Conservation (phyloP, 2,113 vertebrate species). For the Tetrao urogallus region DNA sequence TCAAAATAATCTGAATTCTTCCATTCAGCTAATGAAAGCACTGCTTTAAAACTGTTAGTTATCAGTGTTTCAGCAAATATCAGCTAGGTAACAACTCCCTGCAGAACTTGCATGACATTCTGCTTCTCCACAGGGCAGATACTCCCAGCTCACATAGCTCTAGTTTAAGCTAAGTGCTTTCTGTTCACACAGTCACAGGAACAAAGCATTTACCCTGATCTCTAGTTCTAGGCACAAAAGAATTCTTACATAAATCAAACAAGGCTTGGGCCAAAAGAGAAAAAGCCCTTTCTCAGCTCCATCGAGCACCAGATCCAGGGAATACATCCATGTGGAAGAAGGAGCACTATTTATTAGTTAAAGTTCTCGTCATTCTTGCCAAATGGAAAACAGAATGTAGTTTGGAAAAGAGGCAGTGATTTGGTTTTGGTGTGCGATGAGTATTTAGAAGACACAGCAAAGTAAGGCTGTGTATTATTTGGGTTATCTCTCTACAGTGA, state of each 20-base stretch:
- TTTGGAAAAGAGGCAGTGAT: neutral
- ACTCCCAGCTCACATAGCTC: accelerated
- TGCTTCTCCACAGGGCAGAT: accelerated
- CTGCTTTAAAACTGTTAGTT: neutral
- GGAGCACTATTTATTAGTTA: neutral
- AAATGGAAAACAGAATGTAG: neutral
- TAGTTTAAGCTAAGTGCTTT: neutral
- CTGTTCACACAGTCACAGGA: accelerated
- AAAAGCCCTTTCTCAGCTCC: slow-evolving; percentile 47
- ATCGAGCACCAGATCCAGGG: slow-evolving; percentile 40
- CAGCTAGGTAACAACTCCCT: neutral
- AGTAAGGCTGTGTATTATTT: neutral
- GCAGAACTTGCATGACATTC: neutral
- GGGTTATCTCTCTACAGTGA: neutral
- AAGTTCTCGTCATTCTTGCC: neutral
- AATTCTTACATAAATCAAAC: neutral
- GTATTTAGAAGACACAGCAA: accelerated
- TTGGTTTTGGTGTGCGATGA: neutral
- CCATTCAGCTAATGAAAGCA: neutral
- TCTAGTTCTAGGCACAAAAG: neutral
- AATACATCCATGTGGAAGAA: neutral
- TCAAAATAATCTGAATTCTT: neutral
- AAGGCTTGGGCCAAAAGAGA: slow-evolving; percentile 36
- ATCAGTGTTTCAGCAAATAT: neutral
- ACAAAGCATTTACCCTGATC: neutral